A percentile compares a stretch with the other conserved stretches of the same genome.
Conservation (phyloP, 1,140 invertebrate species). For the Drosophila ercepeae region DNA sequence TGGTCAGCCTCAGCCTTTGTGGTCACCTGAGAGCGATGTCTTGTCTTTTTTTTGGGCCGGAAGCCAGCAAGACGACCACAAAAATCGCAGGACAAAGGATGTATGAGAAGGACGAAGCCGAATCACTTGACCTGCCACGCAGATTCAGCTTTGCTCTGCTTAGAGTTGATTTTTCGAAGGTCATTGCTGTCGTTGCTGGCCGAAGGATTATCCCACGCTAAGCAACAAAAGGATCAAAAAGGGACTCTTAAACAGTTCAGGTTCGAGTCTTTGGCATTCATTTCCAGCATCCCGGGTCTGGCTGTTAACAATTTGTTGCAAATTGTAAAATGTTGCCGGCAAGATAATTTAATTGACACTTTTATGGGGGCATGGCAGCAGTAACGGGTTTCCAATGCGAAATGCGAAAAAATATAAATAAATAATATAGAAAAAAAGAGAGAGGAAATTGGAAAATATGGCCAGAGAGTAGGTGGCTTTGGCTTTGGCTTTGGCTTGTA, state of each 20-base stretch:
- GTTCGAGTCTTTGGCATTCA: background rate
- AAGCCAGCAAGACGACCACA: slow-evolving; percentile 48
- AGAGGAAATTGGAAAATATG: background rate
- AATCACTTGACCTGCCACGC: slow-evolving; percentile 64
- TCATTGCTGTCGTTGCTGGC: slow-evolving; percentile 18
- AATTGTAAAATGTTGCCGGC: slow-evolving; percentile 79
- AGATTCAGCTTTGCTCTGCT: slow-evolving; percentile 26
- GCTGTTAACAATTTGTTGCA: slow-evolving; percentile 80
- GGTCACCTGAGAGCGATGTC: slow-evolving; percentile 42
- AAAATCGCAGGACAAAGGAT: slow-evolving; percentile 21
- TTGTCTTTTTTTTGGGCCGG: slow-evolving; percentile 17
- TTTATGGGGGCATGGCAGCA: slow-evolving; percentile 69
- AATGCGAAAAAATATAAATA: background rate
- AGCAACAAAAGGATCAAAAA: slow-evolving; percentile 55
- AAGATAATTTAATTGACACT: slow-evolving; percentile 81
- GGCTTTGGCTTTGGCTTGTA: too few species aligned
- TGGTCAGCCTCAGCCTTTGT: slow-evolving; percentile 60
- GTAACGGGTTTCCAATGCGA: background rate
- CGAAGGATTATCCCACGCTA: slow-evolving; percentile 69
- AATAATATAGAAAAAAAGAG: background rate
- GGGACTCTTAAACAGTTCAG: too few species aligned
- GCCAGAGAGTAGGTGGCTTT: background rate
- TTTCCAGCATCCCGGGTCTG: slow-evolving; percentile 47
- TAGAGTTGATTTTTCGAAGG: slow-evolving; percentile 60
- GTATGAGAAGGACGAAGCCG: background rate